Percentiles rank a stretch among this genome's conserved stretches.
phyloP scores from a whole-genome alignment of 2,113 vertebrate species.

The Cariama cristata region DNA sequence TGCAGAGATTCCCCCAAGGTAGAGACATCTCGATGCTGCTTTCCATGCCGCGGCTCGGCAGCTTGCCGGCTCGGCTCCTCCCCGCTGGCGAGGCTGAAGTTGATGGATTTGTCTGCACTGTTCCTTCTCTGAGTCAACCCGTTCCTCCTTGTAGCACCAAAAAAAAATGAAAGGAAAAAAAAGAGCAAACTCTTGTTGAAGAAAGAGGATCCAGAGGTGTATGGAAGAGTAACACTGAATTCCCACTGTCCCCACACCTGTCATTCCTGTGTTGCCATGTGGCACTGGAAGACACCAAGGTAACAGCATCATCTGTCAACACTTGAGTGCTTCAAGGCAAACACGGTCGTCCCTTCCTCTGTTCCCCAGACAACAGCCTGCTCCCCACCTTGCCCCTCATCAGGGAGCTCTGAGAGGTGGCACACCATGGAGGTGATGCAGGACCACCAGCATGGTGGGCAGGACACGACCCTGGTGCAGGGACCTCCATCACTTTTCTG shows the following conservation, averaged over 20 bases:
- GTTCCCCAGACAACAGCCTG: neutral
- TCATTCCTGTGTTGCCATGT: rapidly evolving
- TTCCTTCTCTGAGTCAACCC: neutral
- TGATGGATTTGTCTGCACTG: neutral
- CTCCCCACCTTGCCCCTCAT: neutral
- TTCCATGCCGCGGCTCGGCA: rapidly evolving
- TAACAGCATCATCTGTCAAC: rapidly evolving
- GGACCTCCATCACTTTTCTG: neutral
- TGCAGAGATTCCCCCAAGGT: neutral
- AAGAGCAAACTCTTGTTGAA: neutral
- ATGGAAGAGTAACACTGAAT: rapidly evolving
- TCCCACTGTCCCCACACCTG: rapidly evolving
- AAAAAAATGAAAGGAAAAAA: too few relatives aligned
- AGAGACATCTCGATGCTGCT: neutral
- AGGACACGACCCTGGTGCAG: neutral
- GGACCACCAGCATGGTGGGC: rapidly evolving
- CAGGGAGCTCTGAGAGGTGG: neutral
- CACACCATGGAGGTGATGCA: neutral
- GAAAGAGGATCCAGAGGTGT: neutral
- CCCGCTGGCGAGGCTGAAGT: neutral
- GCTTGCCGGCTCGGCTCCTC: neutral
- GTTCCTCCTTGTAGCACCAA: neutral
- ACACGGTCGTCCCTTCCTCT: neutral
- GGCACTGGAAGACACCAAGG: neutral
- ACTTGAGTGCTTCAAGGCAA: neutral